Evolutionary conservation across 1,140 invertebrate genomes (phyloP).

Genomic region (Hycleus cichorii): DNA sequence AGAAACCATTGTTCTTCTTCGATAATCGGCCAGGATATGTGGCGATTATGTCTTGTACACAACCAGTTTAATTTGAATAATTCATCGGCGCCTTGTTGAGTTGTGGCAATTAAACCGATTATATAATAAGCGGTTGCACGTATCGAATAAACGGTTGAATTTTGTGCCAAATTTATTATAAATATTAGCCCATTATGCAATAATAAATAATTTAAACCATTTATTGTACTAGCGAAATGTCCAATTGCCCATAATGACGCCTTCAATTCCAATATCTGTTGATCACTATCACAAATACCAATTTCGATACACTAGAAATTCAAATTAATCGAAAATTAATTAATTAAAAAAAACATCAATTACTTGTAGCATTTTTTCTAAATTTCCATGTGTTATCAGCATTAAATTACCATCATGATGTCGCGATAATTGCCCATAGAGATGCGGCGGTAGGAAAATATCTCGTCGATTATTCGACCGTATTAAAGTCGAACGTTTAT

Average conservation of each 20-base stretch:
- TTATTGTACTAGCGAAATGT: conserved; percentile 67
- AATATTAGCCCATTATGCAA: conserved; percentile 48
- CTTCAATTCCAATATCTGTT: conserved; percentile 70
- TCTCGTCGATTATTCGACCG: conserved; percentile 39
- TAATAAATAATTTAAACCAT: conserved; percentile 64
- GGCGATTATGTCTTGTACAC: conserved; percentile 69
- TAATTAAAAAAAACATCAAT: conserved; percentile 9
- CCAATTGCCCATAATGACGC: conserved; percentile 84
- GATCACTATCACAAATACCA: conserved; percentile 51
- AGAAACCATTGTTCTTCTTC: conserved; percentile 53
- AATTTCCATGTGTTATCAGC: conserved; percentile 46
- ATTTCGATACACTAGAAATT: conserved; percentile 32
- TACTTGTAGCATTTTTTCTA: conserved; percentile 43
- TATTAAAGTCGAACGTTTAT: conserved; percentile 48
- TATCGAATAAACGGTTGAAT: conserved; percentile 75
- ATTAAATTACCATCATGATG: conserved; percentile 66
- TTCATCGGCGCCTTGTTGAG: conserved; percentile 68
- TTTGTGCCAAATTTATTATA: conserved; percentile 64
- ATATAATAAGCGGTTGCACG: conserved; percentile 84
- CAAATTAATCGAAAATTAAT: background rate
- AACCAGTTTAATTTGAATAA: conserved; percentile 74
- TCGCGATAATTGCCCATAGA: conserved; percentile 81
- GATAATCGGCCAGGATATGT: conserved; percentile 77
- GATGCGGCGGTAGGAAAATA: conserved; percentile 72
- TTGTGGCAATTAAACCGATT: conserved; percentile 76